A percentile compares a stretch with the other conserved stretches of the same genome.
Conservation (phyloP, 1,140 invertebrate species). For the Dermatophagoides farinae region DNA sequence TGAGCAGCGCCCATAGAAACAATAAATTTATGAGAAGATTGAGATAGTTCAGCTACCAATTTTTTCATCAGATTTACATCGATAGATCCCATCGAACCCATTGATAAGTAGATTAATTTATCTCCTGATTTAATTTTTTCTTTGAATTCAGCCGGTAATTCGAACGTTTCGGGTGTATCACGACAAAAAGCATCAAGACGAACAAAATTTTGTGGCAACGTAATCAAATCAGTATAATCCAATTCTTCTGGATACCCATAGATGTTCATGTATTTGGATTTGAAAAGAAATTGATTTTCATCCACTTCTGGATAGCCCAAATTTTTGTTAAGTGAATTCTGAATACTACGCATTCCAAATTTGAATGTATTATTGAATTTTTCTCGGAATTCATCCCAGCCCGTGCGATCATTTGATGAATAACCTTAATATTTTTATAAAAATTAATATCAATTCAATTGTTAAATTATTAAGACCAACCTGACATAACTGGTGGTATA, state of each 20-base stretch:
- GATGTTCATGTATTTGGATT: constrained; percentile 3
- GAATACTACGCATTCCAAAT: not conserved
- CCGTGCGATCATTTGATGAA: not conserved
- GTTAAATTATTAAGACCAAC: not conserved
- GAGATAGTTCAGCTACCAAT: not conserved
- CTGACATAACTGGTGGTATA: not conserved
- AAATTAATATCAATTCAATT: not conserved
- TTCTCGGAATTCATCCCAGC: not conserved
- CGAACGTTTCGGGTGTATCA: not conserved
- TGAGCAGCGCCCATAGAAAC: constrained; percentile 5
- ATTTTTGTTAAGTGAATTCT: not conserved
- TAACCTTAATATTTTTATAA: not conserved
- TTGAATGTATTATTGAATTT: not conserved
- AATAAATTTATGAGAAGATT: not conserved
- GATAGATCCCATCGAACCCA: constrained; percentile 18
- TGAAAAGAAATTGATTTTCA: not conserved
- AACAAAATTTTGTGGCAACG: not conserved
- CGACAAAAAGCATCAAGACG: constrained; percentile 8
- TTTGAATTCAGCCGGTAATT: not conserved
- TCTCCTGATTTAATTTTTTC: not conserved
- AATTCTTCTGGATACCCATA: constrained; percentile 14
- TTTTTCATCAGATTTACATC: constrained; percentile 14
- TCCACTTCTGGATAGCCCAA: not conserved
- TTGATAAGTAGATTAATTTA: constrained; percentile 14
- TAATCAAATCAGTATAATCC: constrained; percentile 12